phyloP scores from a whole-genome alignment of 2,797 vertebrate genomes.

The Heliangelus exortis region DNA sequence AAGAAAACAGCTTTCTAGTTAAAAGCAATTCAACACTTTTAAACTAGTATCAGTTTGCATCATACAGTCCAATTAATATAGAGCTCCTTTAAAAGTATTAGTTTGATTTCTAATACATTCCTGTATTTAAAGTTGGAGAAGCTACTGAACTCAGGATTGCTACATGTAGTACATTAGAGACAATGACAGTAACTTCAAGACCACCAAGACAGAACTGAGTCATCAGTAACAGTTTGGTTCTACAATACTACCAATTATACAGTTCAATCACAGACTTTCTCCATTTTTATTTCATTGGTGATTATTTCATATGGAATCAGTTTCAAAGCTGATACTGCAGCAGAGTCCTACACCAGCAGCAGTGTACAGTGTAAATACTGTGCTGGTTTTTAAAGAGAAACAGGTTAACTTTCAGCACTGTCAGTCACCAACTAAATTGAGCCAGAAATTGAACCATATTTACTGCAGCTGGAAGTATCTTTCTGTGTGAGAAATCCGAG shows the following conservation, averaged over 20 bases:
- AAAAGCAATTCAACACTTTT: background rate
- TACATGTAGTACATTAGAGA: background rate
- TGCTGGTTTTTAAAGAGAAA: background rate
- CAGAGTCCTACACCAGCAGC: background rate
- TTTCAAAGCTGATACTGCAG: background rate
- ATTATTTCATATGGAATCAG: background rate
- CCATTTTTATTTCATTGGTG: background rate
- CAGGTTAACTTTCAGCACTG: background rate
- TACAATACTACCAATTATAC: background rate
- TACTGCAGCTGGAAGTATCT: background rate
- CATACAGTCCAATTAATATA: accelerated
- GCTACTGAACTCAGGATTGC: background rate
- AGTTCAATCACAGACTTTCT: background rate
- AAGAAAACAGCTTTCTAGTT: background rate
- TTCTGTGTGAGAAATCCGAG: background rate
- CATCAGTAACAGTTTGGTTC: background rate
- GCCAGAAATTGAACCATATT: background rate
- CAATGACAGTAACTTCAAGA: background rate
- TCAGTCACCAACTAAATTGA: background rate
- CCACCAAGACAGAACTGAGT: no score
- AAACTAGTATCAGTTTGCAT: background rate
- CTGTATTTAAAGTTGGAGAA: background rate
- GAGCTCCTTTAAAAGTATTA: background rate
- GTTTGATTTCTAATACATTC: background rate
- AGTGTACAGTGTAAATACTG: no score